A percentile compares a stretch with the other conserved stretches of the same genome.
Conservation (phyloP, 2,797 vertebrate genomes). For the Catamblyrhynchus diadema region DNA sequence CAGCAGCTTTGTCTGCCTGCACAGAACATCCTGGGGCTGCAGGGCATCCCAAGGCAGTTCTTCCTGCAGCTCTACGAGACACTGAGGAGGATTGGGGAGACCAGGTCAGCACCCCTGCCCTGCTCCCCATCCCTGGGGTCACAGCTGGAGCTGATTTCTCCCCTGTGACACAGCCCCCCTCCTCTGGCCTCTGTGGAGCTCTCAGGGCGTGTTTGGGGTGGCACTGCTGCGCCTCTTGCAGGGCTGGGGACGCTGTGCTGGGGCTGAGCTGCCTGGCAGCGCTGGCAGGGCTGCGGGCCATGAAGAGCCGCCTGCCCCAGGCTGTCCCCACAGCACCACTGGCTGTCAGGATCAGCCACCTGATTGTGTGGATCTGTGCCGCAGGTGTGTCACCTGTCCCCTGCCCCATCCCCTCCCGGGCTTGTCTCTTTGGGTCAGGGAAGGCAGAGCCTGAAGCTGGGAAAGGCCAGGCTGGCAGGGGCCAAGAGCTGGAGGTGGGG, state of each 20-base stretch:
- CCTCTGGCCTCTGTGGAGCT: not conserved
- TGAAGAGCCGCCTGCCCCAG: slow-evolving; percentile 76
- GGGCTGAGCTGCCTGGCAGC: slow-evolving; percentile 81
- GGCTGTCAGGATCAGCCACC: slow-evolving; percentile 65
- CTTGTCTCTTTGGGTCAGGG: fast-evolving
- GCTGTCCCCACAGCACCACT: not conserved
- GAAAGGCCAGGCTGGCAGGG: not conserved
- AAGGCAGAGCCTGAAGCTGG: not conserved
- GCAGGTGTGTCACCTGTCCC: slow-evolving; percentile 77
- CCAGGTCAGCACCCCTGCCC: slow-evolving; percentile 70
- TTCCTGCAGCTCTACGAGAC: slow-evolving; percentile 89
- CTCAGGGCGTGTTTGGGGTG: fast-evolving
- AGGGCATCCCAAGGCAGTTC: slow-evolving; percentile 83
- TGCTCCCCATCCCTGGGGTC: not conserved
- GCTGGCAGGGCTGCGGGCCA: slow-evolving; percentile 76
- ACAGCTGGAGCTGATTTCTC: not conserved
- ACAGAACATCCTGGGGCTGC: slow-evolving; percentile 91
- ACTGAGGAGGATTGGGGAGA: slow-evolving; percentile 80
- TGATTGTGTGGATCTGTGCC: slow-evolving; percentile 80
- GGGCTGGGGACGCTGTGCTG: slow-evolving; percentile 83
- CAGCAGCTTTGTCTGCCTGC: not conserved
- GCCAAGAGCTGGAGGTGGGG: not conserved
- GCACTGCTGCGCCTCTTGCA: not conserved
- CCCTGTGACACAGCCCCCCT: fast-evolving
- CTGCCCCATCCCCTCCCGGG: not conserved